phyloP scores from a whole-genome alignment of 2,797 vertebrate genomes.

The Labroides dimidiatus region DNA sequence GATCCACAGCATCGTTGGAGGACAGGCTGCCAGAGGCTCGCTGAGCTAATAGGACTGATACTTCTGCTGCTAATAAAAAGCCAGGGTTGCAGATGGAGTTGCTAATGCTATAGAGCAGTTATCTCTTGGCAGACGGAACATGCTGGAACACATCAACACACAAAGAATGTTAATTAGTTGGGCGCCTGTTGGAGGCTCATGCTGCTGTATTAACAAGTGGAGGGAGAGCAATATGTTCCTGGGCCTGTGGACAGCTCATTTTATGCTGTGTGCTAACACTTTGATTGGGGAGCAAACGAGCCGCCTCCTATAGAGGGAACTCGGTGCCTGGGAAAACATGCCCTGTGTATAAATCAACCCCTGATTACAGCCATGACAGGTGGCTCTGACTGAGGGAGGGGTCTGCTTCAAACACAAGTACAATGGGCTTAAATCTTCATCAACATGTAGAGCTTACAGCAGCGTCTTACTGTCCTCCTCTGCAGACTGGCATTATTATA shows the following conservation, averaged over 20 bases:
- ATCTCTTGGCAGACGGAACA: conserved; percentile 75
- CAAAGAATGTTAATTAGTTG: conserved; percentile 64
- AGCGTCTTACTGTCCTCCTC: too few relatives aligned
- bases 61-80: conserved; percentile 61
- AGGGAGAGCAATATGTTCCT: conserved; percentile 28
- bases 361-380: background rate
- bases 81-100: conserved; percentile 74
- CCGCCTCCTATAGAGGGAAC: conserved; percentile 12
- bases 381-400: background rate
- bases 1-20: conserved; percentile 1
- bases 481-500: too few relatives aligned
- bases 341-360: background rate
- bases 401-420: background rate
- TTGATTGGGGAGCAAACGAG: conserved; percentile 33
- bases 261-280: conserved; percentile 28
- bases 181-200: conserved; percentile 43
- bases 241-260: conserved; percentile 45
- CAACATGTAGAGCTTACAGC: too few relatives aligned
- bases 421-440: too few relatives aligned
- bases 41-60: conserved; percentile 66
- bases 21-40: conserved; percentile 7
- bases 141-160: conserved; percentile 69
- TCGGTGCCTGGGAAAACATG: background rate
- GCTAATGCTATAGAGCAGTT: conserved; percentile 81
- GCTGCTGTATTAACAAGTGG: conserved; percentile 44